These are phyloP conservation scores for Trichopoda pennipes DNA, from an alignment of 2,888 invertebrate genomes.

Conservation along the genomic window DNA sequence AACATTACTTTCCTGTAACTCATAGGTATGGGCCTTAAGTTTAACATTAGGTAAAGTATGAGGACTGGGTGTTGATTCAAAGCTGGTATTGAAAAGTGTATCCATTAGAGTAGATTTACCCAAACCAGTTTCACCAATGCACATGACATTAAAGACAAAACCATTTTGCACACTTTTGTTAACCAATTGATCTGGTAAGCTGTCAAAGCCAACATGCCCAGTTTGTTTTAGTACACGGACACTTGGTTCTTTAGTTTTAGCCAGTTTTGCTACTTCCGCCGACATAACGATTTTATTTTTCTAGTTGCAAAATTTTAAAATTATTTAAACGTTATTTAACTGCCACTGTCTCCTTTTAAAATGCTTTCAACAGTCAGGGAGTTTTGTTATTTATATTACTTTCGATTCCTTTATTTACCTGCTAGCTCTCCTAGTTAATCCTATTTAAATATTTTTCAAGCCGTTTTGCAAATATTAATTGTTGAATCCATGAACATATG, in stretches of 20 bases:
- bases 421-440: not conserved
- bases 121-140: constrained; percentile 96
- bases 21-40: constrained; percentile 97
- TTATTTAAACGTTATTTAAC: not conserved
- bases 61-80: constrained; percentile 95
- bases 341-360: not conserved
- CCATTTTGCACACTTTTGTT: constrained; percentile 98
- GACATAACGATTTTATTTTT: constrained; percentile 36
- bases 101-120: constrained; percentile 99
- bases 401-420: not conserved
- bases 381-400: not conserved
- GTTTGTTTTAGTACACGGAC: constrained; percentile 89
- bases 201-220: constrained; percentile 99
- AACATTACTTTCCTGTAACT: constrained; percentile 94
- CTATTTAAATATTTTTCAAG: not conserved
- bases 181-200: constrained; percentile 98
- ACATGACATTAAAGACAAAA: constrained; percentile 98
- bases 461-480: not conserved
- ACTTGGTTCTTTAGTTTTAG: not conserved
- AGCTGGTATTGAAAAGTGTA: constrained; percentile 98
- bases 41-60: constrained; percentile 97
- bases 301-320: not conserved
- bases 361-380: not conserved
- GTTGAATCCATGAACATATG: not conserved
- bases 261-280: not conserved